phyloP scores from a whole-genome alignment of 2,797 vertebrate species.

The Oryzias sinensis region DNA sequence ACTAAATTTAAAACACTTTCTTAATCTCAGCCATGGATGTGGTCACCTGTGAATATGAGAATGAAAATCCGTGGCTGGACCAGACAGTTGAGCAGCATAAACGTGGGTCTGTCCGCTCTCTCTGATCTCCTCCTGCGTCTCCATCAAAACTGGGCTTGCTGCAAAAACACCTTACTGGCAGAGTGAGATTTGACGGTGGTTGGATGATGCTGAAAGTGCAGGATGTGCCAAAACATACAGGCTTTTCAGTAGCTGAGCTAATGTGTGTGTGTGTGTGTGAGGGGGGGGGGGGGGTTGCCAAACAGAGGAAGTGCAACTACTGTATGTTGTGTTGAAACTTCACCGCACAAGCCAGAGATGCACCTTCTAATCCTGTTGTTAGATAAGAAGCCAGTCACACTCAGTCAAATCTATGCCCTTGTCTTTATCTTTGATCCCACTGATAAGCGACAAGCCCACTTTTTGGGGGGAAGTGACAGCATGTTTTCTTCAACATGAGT shows the following conservation, averaged over 20 bases:
- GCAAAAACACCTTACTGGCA: conserved; percentile 61
- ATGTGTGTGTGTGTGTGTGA: background rate
- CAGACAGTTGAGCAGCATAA: conserved; percentile 13
- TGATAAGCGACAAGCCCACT: conserved; percentile 39
- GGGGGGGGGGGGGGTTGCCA: conserved; percentile 29
- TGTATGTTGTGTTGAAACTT: conserved; percentile 50
- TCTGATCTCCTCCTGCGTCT: conserved; percentile 58
- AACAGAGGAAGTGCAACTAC: conserved; percentile 56
- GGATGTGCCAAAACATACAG: conserved; percentile 60
- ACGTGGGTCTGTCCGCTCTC: conserved; percentile 41
- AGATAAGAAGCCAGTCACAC: conserved; percentile 52
- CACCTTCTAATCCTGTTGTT: conserved; percentile 50
- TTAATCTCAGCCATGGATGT: conserved; percentile 10
- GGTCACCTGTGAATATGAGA: conserved; percentile 26
- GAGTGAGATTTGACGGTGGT: conserved; percentile 60
- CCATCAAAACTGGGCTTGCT: conserved; percentile 69
- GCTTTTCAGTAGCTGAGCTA: conserved; percentile 50
- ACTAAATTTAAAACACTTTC: conserved; percentile 2
- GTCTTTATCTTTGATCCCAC: conserved; percentile 48
- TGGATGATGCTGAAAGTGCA: conserved; percentile 49
- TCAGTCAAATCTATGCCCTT: conserved; percentile 23
- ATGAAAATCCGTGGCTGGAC: conserved; percentile 14
- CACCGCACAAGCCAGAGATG: conserved; percentile 57
- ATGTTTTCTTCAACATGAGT: conserved; percentile 44
- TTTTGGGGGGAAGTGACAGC: background rate